A percentile compares a stretch with the other conserved stretches of the same genome.
Evolutionary conservation across 2,888 invertebrate species (phyloP).

Genomic region (Agrochola lota): DNA sequence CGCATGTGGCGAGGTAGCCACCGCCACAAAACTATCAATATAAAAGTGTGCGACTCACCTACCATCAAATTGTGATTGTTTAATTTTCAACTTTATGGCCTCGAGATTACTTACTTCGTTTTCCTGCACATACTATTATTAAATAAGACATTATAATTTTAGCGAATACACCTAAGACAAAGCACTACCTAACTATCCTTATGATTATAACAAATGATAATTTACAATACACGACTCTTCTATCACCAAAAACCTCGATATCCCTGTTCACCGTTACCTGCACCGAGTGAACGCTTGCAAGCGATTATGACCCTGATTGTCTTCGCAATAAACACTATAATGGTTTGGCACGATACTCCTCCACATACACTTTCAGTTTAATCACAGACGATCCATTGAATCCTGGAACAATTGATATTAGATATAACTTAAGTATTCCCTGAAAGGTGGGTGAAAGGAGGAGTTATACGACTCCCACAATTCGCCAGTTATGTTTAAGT

Average conservation of each 20-base stretch:
- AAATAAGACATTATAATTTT: background rate
- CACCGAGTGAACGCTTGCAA: conserved; percentile 69
- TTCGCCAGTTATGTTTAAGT: too few species aligned
- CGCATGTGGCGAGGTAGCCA: too few species aligned
- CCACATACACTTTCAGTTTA: conserved; percentile 58
- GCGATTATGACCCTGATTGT: conserved; percentile 73
- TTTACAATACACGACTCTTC: conserved; percentile 58
- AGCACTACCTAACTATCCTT: conserved; percentile 61
- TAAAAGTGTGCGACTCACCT: background rate
- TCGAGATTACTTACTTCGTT: background rate
- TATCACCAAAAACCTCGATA: conserved; percentile 66
- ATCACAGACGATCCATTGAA: conserved; percentile 65
- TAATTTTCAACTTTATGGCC: background rate
- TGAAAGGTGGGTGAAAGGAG: background rate
- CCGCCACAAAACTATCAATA: background rate
- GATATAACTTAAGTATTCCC: background rate
- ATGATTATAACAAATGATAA: conserved; percentile 57
- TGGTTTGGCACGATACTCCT: conserved; percentile 73
- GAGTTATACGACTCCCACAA: too few species aligned
- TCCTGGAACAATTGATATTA: conserved; percentile 55
- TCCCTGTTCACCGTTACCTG: conserved; percentile 74
- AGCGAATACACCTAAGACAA: conserved; percentile 51
- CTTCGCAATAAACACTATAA: conserved; percentile 70
- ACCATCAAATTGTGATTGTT: background rate
- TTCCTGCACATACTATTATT: background rate